Evolutionary conservation across 2,888 invertebrate species (phyloP).

Genomic region (Panopea generosa): DNA sequence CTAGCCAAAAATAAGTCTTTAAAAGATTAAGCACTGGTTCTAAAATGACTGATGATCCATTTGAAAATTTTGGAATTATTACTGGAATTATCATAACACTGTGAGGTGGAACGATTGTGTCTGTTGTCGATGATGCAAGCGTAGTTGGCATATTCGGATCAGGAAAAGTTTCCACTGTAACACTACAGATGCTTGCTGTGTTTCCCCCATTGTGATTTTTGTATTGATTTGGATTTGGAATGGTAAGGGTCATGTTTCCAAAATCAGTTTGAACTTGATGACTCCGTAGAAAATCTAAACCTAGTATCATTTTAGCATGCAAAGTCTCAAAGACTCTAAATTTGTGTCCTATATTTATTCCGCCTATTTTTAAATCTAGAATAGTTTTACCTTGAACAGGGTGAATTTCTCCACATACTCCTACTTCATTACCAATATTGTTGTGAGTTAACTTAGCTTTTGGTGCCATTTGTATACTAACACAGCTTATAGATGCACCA

Average conservation of each 20-base stretch:
- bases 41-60: not conserved
- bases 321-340: not conserved
- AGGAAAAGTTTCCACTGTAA: not conserved
- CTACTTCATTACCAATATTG: no score
- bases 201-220: not conserved
- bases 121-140: not conserved
- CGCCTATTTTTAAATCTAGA: no score
- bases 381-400: no score
- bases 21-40: conserved; percentile 5
- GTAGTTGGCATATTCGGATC: not conserved
- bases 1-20: conserved; percentile 7
- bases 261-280: not conserved
- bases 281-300: not conserved
- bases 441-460: no score
- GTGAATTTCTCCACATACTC: no score
- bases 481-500: no score
- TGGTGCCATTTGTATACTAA: no score
- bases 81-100: conserved; percentile 4
- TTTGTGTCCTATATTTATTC: no score
- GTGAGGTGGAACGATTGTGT: not conserved
- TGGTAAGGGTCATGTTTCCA: not conserved
- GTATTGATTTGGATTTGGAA: not conserved
- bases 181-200: no score
- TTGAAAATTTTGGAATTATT: not conserved
- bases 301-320: not conserved